Conservation (phyloP, 1,140 invertebrate genomes). For the Thrips palmi region DNA sequence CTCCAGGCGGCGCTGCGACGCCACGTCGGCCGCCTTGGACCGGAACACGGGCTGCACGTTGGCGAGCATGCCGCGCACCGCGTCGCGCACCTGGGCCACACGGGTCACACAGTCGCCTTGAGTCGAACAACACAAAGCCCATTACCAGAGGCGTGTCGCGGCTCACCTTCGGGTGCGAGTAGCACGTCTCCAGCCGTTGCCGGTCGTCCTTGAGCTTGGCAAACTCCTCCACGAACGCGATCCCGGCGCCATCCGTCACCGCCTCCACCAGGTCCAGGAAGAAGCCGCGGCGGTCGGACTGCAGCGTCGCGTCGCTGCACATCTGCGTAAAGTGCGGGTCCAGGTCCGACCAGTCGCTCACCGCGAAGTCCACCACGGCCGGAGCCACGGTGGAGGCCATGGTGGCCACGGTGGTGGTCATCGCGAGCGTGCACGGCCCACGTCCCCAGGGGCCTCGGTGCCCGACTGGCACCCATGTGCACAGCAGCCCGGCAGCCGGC, state of each 20-base stretch:
- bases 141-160: background rate
- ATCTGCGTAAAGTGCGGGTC: slow-evolving; percentile 16
- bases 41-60: slow-evolving; percentile 33
- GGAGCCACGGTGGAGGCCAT: no score
- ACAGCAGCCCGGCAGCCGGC: no score
- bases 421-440: no score
- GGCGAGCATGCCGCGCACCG: slow-evolving; percentile 28
- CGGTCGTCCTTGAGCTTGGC: slow-evolving; percentile 28
- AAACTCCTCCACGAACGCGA: slow-evolving; percentile 32
- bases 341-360: no score
- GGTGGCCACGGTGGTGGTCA: no score
- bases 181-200: slow-evolving; percentile 28
- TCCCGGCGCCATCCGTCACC: slow-evolving; percentile 24
- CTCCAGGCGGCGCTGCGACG: slow-evolving; percentile 26
- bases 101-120: slow-evolving; percentile 1
- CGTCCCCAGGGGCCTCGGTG: no score
- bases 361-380: no score
- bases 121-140: slow-evolving; percentile 9
- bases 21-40: slow-evolving; percentile 31
- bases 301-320: slow-evolving; percentile 36
- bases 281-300: slow-evolving; percentile 36
- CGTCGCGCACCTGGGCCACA: slow-evolving; percentile 24
- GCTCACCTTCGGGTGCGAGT: slow-evolving; percentile 23
- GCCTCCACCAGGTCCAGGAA: slow-evolving; percentile 34
- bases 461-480: no score